Evolutionary conservation across 2,797 vertebrate species (phyloP).

Genomic region (Manis crassicaudata): DNA sequence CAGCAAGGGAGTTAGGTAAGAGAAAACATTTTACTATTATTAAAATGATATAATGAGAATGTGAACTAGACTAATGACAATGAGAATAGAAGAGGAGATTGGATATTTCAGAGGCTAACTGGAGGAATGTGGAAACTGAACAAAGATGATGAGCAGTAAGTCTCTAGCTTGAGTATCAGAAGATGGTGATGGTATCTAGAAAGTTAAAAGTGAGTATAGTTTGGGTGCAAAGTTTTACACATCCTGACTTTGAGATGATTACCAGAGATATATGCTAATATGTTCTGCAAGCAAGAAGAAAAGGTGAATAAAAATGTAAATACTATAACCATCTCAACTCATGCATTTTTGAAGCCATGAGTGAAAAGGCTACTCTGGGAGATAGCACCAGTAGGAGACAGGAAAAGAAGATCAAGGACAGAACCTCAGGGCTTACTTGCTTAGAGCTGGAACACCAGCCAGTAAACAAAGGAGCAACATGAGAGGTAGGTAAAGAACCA

Average conservation of each 20-base stretch:
- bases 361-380: neutral
- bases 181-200: neutral
- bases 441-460: neutral
- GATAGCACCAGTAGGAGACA: neutral
- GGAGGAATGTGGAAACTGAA: neutral
- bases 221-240: neutral
- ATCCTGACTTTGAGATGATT: neutral
- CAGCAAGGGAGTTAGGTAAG: neutral
- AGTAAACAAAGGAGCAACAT: neutral
- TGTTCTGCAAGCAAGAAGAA: neutral
- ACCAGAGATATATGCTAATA: neutral
- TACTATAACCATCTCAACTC: neutral
- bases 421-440: neutral
- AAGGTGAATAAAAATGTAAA: neutral
- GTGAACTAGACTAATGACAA: neutral
- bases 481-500: neutral
- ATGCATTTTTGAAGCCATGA: neutral
- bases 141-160: neutral
- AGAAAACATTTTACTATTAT: conserved; percentile 37
- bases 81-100: neutral
- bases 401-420: neutral
- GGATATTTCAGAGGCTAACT: neutral
- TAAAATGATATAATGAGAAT: neutral
- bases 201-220: neutral
- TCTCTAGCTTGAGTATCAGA: neutral